These are phyloP conservation scores for Delphinus delphis DNA, from an alignment of 2,113 vertebrate genomes.

Conservation along the genomic window DNA sequence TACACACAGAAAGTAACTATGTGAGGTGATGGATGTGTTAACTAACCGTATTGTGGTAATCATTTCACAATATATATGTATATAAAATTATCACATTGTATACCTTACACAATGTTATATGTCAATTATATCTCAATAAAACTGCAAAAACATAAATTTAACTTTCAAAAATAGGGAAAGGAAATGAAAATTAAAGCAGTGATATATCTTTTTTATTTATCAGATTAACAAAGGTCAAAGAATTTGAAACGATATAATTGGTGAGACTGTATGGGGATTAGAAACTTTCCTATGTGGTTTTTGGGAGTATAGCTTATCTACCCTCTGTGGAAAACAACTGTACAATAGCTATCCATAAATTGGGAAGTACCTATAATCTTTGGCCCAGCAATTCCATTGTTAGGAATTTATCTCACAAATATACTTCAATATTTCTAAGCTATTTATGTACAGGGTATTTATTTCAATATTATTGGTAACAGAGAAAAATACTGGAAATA, in stretches of 20 bases:
- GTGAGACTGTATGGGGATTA: background rate
- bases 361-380: background rate
- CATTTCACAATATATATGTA: background rate
- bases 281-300: background rate
- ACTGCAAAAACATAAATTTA: background rate
- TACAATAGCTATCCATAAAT: background rate
- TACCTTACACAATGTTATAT: background rate
- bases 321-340: background rate
- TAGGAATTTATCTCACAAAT: background rate
- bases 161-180: background rate
- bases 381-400: background rate
- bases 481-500: background rate
- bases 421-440: background rate
- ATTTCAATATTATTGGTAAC: background rate
- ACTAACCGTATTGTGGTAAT: background rate
- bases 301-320: background rate
- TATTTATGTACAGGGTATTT: background rate
- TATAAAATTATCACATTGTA: background rate
- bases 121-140: background rate
- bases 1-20: background rate
- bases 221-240: background rate
- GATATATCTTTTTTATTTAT: background rate
- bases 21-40: background rate
- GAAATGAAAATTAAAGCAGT: background rate
- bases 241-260: background rate